Base-by-base conservation (phyloP, 2,113 vertebrate species). In the Muntiacus reevesi region DNA sequence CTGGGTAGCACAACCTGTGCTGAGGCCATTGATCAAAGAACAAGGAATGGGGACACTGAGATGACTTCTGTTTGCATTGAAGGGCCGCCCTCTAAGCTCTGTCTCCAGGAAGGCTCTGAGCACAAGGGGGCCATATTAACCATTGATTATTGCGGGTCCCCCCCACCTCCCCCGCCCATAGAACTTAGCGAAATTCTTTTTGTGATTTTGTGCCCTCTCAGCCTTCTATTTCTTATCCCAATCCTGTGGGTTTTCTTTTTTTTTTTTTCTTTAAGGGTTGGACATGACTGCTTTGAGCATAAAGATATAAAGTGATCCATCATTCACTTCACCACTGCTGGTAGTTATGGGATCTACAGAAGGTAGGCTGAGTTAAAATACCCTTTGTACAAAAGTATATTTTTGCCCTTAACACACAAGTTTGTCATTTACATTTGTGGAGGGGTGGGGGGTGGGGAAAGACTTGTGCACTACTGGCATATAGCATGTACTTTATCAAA, bases 61-160 rank as follows among this genome's bases (percentile, higher is more conserved):
- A 4, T 84, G 15, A 50, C 23, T 28, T 23, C 23, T 67, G 30
- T 16, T 89, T 27, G 13, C 16, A 43, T 40, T 52, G n/a, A 83
- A 40, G 81, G 92, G 14, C 33, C 6, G 6, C 11, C 88, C 50
- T 60, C 59, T 33, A 82, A 52, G 13, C 11, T 60, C 81, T 25
- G 43, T 43, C 81, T 90, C 84, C 74, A 71, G 33, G 43, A 54
- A 95, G 83, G 36, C 45, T 1, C 6, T 3, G 10, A 17, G 43
- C 45, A 78, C 17, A 36, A 25, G 79, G 9, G 43, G 2, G 23
- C 19, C 62, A 12, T 16, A 25, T 36, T 19, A 52, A 33, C 15
- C 55, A 21, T 0, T 27, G 74, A 17, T n/a, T 23, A 3, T 7
- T 4, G 25, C 11, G 54, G 16, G 1, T 36, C 27, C 3, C 55